Percentiles rank a stretch among this genome's conserved stretches.
phyloP scores from a whole-genome alignment of 2,888 invertebrate species.

The Diogma glabrata region DNA sequence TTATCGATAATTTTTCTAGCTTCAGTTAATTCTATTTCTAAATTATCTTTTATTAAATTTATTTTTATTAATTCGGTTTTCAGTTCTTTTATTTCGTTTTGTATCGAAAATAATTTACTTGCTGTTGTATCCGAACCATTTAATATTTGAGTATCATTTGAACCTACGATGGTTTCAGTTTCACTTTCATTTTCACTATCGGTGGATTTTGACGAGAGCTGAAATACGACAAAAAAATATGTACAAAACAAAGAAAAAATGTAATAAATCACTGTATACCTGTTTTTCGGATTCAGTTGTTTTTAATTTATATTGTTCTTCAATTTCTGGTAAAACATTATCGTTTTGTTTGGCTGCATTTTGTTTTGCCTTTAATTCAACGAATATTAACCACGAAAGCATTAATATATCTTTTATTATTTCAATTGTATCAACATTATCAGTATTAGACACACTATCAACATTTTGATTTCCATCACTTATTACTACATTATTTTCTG shows the following conservation, averaged over 20 bases:
- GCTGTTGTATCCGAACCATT: no score
- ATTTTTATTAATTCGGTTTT: background rate
- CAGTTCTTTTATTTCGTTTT: conserved; percentile 2
- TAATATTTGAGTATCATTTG: no score
- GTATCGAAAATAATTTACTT: no score
- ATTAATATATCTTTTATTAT: background rate
- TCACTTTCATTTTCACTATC: conserved; percentile 6
- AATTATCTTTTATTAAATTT: conserved; percentile 2
- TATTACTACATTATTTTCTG: background rate
- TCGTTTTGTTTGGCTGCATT: conserved; percentile 2
- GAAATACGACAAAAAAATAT: background rate
- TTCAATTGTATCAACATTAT: conserved; percentile 8
- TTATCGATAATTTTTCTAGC: background rate
- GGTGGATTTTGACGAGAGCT: background rate
- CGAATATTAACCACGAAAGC: background rate
- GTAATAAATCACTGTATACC: background rate
- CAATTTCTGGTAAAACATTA: background rate
- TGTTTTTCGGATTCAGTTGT: background rate
- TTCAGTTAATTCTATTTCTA: conserved; percentile 4
- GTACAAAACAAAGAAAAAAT: background rate
- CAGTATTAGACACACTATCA: background rate
- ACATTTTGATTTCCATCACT: conserved; percentile 21
- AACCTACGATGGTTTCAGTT: no score
- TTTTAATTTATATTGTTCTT: background rate
- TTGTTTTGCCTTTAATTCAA: background rate